These are phyloP conservation scores for Paragorgia papillata DNA, from an alignment of 92 coral and sea anemone species.

Conservation along the genomic window DNA sequence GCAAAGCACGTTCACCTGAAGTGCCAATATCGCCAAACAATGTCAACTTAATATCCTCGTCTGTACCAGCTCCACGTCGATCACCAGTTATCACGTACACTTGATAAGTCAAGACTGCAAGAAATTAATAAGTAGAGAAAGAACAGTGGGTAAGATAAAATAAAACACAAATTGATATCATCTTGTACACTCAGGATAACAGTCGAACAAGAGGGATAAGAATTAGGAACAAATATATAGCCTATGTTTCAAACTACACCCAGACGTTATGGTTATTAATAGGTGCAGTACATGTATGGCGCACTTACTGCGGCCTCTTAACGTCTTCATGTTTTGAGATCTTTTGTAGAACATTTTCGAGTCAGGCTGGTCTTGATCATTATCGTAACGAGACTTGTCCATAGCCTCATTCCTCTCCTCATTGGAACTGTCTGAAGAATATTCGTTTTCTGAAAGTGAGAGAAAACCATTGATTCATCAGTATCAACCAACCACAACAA, in stretches of 20 bases:
- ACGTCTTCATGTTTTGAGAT: too few species aligned
- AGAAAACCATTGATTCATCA: too few species aligned
- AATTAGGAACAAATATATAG: too few species aligned
- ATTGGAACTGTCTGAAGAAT: neutral
- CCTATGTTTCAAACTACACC: too few species aligned
- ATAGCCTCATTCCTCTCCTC: neutral
- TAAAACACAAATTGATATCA: neutral
- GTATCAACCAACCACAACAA: too few species aligned
- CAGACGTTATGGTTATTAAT: too few species aligned
- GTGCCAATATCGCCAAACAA: slow-evolving; percentile 90
- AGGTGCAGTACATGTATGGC: too few species aligned
- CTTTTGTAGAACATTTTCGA: slow-evolving; percentile 4
- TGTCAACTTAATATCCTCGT: slow-evolving; percentile 79
- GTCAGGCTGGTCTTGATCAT: neutral
- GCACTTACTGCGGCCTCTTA: slow-evolving; percentile 26
- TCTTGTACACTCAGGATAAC: too few species aligned
- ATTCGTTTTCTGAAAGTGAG: too few species aligned
- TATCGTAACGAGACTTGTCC: neutral
- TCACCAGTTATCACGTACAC: slow-evolving; percentile 93
- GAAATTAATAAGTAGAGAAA: neutral
- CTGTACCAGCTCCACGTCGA: slow-evolving; percentile 93
- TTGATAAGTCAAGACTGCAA: slow-evolving; percentile 80
- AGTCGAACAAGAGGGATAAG: too few species aligned
- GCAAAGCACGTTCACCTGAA: slow-evolving; percentile 90
- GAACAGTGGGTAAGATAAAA: neutral